phyloP scores from a whole-genome alignment of 2,888 invertebrate genomes.

The Oxyteleia sp. region DNA sequence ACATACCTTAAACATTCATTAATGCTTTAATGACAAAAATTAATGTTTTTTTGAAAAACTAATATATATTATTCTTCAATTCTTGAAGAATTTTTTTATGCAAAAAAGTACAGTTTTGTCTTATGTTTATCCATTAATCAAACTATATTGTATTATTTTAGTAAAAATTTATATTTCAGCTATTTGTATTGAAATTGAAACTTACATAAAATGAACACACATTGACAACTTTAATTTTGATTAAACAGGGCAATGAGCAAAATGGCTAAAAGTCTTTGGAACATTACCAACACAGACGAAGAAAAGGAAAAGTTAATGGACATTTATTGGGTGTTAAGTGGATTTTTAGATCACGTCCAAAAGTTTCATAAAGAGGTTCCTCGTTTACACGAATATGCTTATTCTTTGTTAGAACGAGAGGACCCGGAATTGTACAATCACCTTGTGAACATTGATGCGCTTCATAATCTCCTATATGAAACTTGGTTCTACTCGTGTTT shows the following conservation, averaged over 20 bases:
- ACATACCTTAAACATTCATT: too few relatives aligned
- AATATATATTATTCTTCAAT: too few relatives aligned
- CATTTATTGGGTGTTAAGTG: slow-evolving; percentile 94
- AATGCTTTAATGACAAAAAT: too few relatives aligned
- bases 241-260: slow-evolving; percentile 83
- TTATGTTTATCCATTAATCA: too few relatives aligned
- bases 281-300: slow-evolving; percentile 91
- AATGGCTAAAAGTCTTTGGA: slow-evolving; percentile 90
- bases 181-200: too few relatives aligned
- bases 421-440: slow-evolving; percentile 92
- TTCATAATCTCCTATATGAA: slow-evolving; percentile 91
- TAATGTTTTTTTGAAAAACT: too few relatives aligned
- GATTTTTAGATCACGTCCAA: slow-evolving; percentile 91
- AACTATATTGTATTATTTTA: too few relatives aligned
- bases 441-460: slow-evolving; percentile 90
- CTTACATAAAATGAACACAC: too few relatives aligned
- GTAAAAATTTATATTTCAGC: too few relatives aligned
- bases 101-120: too few relatives aligned
- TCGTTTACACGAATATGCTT: slow-evolving; percentile 91
- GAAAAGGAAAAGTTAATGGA: slow-evolving; percentile 89
- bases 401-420: slow-evolving; percentile 92
- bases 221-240: too few relatives aligned
- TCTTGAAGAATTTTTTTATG: too few relatives aligned
- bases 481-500: slow-evolving; percentile 95
- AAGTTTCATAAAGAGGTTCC: slow-evolving; percentile 90